Evolutionary conservation across 2,888 invertebrate species (phyloP), one percentile per base, ranked within the genome.

Genomic region (Monoplex corrugatus): DNA sequence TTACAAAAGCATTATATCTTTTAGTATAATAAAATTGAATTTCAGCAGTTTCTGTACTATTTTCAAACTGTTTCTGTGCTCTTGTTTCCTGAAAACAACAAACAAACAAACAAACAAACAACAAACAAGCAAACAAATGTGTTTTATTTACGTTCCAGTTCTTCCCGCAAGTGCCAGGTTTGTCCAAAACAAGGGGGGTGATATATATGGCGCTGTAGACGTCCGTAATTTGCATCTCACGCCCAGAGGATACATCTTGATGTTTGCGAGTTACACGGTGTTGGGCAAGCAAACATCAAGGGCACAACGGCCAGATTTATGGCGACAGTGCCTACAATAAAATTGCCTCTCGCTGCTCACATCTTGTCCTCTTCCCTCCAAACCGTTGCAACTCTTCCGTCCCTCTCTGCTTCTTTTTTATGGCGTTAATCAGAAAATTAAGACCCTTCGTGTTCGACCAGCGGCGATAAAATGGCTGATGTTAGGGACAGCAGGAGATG

Each of bases 361-460:
- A 23, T 5, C 10, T 35, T 8, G 78, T 38, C 28, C 38, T 13
- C 38, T 78, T 35, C 38, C 35, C 40, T 13, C 10, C 78, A 10
- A 38, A 78, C 78, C 32, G 32, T 78, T 38, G 78, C 78, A 35
- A 5, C 68, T n/a, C 68, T n/a, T 13, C 68, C 28, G 68, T 5
- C n/a, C 28, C 78, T 28, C 23, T 16, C 78, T 38, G 8, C 35
- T 38, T 19, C 78, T 23, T 78, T 78, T 78, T 78, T 78, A 78
- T 78, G 78, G 78, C 78, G 78, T 78, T 78, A 78, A 78, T 78
- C 78, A 78, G 78, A 78, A 38, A 78, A 78, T 78, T 78, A 78
- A 78, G 78, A 78, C 78, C 78, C 78, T 38, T 38, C 78, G 28
- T 78, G 78, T 78, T 78, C 78, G 78, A 78, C 78, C 78, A 78